Evolutionary conservation across 2,888 invertebrate genomes (phyloP), one percentile per base, ranked within the genome.

Genomic region (Cheiracanthium punctorium): DNA sequence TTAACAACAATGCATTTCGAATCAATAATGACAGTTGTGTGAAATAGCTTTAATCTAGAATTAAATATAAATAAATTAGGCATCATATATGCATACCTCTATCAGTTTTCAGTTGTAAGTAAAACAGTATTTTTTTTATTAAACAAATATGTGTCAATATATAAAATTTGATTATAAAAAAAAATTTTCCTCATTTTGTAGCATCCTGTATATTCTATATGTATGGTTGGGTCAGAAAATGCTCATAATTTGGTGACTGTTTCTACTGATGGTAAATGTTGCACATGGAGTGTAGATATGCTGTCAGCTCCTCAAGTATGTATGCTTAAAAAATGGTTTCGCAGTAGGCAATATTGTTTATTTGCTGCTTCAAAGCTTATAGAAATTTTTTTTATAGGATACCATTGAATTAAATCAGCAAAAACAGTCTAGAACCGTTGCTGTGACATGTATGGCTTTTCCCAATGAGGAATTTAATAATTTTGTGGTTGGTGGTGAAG

Each of bases 231-330:
- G 89, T 98, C 98, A 58, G 98, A 98, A 93, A 99, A 99, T 93
- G 98, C 99, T 2, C 99, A 99, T 93, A 99, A 99, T 93, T 94
- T 99, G 90, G 97, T 99, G 91, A 97, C 97, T 77, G 96, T 99
- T 90, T 98, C 98, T 1, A 98, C 98, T 12, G 99, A 99, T 93
- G 99, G 99, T 0, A 96, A 97, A 91, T 93, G 99, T 92, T 99
- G 99, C 92, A 97, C 98, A 0, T 99, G 99, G 99, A 98, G 97
- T 89, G 93, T 99, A 91, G 99, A 99, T 92, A 99, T 98, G 98
- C 93, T 99, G 90, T 96, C 98, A 0, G 95, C 96, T 91, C 99
- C 99, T 1, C 98, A 98, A 90, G 92, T 89, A 80, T 72, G 70
- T 70, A 33, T 17, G 17, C 48, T 17, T 48, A 48, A 10, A n/a